Evolutionary conservation across 2,113 vertebrate species (phyloP), one percentile per base, ranked within the genome.

Genomic region (Colossoma macropomum): DNA sequence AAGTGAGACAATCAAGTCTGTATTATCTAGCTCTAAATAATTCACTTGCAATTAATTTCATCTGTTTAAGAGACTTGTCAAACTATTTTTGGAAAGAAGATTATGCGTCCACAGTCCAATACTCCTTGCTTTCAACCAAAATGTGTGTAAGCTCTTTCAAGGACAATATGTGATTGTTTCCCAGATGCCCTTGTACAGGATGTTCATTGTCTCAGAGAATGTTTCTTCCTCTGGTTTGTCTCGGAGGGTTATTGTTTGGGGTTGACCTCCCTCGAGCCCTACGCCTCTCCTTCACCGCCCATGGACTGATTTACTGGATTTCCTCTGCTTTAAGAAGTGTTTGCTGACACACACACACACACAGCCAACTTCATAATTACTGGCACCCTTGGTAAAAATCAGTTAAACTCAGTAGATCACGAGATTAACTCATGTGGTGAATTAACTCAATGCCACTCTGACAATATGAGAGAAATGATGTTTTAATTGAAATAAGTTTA

Each of bases 31-130:
- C 28, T 79, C 11, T 75, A 72, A 69, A 54, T 79, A 65, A 86
- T 76, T 80, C 0, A 76, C 62, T 75, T n/a, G 66, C 28, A 83
- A 78, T 78, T 84, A 78, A 70, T 75, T 75, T 82, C 60, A 72
- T 56, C 30, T n/a, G 54, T 76, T 76, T 56, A 86, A 86, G 60
- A 28, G 65, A 56, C 25, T 63, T 76, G 54, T 65, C 54, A 63
- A 76, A 52, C 28, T 45, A 76, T 63, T 83, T 80, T 50, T 70
- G 70, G 59, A 79, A 79, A 75, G 25, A 27, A 82, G 69, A 81
- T 48, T 41, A 63, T 72, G 77, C 7, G 50, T 52, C 16, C 27
- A 69, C 72, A 66, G 73, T 45, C 60, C 56, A 56, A 56, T 23
- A 56, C 21, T 6, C 34, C 32, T 75, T 34, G 8, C 11, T 60